A percentile compares a stretch with the other conserved stretches of the same genome.
These are phyloP conservation scores for Odocoileus virginianus DNA, from an alignment of 2,113 vertebrate species.

Conservation along the genomic window DNA sequence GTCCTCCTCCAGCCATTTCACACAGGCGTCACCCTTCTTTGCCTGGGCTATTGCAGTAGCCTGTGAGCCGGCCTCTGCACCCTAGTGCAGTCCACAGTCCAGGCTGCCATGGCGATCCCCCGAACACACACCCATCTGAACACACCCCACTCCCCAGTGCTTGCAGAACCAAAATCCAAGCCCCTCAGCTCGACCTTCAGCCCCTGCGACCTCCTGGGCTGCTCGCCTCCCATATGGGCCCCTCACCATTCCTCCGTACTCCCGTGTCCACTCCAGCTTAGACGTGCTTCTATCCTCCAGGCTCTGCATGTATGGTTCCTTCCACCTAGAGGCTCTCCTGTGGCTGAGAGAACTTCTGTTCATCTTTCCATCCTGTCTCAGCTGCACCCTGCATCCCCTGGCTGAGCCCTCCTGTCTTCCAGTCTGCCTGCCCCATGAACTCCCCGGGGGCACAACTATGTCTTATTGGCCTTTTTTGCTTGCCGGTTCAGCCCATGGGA, in stretches of 20 bases:
- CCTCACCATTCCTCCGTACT: fast-evolving
- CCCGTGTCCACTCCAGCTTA: fast-evolving
- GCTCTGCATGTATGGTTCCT: fast-evolving
- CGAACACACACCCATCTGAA: too few relatives aligned
- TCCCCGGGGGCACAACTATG: neutral
- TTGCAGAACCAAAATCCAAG: neutral
- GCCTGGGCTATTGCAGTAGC: fast-evolving
- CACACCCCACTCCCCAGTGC: neutral
- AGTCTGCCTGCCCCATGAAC: neutral
- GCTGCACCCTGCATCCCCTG: fast-evolving
- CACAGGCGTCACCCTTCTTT: neutral
- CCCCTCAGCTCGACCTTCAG: neutral
- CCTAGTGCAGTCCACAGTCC: neutral
- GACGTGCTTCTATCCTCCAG: fast-evolving
- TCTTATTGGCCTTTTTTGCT: neutral
- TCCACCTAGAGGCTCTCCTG: neutral
- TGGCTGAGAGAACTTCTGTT: neutral
- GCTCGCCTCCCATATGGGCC: fast-evolving
- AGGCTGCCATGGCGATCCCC: fast-evolving
- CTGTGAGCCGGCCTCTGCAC: neutral
- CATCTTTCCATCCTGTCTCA: neutral
- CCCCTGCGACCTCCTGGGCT: too few relatives aligned
- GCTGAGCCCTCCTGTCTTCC: neutral
- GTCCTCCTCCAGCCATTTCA: neutral
- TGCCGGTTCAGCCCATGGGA: neutral